Evolutionary conservation across 1,140 invertebrate species (phyloP).

Genomic region (Drosophila tristis): DNA sequence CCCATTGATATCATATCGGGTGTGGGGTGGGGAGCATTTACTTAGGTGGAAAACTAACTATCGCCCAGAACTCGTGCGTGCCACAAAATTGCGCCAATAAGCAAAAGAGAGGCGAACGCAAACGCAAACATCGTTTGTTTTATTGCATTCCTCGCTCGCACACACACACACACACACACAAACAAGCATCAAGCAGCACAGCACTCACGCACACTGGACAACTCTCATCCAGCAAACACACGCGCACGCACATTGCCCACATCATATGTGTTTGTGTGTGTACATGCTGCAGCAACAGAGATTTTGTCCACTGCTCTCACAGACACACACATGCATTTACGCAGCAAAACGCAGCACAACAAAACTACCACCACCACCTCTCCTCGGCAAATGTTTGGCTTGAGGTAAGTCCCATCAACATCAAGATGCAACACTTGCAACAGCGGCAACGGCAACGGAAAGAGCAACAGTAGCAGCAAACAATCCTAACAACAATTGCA

Average conservation of each 20-base stretch:
- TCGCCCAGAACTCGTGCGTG: conserved; percentile 57
- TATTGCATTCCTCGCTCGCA: conserved; percentile 65
- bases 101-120: conserved; percentile 60
- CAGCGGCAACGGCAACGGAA: background rate
- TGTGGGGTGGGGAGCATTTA: conserved; percentile 7
- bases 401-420: conserved; percentile 55
- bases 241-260: conserved; percentile 29
- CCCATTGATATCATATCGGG: conserved; percentile 23
- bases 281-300: conserved; percentile 67
- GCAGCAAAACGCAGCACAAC: conserved; percentile 58
- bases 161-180: conserved; percentile 31
- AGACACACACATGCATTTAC: conserved; percentile 61
- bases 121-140: conserved; percentile 54
- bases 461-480: background rate
- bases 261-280: conserved; percentile 32
- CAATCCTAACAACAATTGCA: background rate
- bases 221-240: conserved; percentile 20
- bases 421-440: conserved; percentile 1
- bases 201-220: too few species aligned
- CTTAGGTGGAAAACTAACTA: conserved; percentile 14
- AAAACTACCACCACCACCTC: conserved; percentile 53
- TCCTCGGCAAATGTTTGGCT: conserved; percentile 61
- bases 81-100: conserved; percentile 81
- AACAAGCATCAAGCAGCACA: too few species aligned
- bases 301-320: conserved; percentile 56